Evolutionary conservation across 1,140 invertebrate genomes (phyloP).

Genomic region (Pentalonia nigronervosa): DNA sequence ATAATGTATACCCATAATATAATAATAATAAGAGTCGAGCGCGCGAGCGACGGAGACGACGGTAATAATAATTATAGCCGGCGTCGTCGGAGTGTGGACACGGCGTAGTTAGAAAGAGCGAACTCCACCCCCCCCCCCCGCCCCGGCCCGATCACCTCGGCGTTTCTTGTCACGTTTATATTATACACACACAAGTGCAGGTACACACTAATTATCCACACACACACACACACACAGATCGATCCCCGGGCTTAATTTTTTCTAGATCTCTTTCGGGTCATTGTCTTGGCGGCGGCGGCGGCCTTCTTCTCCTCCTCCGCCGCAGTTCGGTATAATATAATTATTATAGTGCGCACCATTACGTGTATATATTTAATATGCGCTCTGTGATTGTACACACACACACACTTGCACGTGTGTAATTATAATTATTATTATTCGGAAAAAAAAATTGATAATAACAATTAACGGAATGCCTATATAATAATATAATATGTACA

Average conservation of each 20-base stretch:
- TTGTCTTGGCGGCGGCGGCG: constrained; percentile 28
- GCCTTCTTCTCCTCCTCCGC: background rate
- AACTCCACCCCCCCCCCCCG: constrained; percentile 45
- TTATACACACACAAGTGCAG: background rate
- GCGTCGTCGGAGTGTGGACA: constrained; percentile 44
- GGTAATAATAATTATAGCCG: constrained; percentile 44
- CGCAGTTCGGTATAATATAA: background rate
- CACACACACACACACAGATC: constrained; percentile 38
- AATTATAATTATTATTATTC: constrained; percentile 32
- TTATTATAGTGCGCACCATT: background rate
- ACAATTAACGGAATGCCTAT: constrained; percentile 18
- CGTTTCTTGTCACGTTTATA: constrained; percentile 57
- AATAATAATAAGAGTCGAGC: constrained; percentile 2
- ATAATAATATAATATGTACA: too few species aligned
- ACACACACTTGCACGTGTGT: background rate
- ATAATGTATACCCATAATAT: background rate
- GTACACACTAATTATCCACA: constrained; percentile 48
- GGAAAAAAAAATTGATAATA: constrained; percentile 10
- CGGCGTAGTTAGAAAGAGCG: constrained; percentile 43
- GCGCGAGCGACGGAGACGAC: constrained; percentile 23
- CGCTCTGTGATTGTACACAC: background rate
- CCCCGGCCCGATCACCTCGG: constrained; percentile 3
- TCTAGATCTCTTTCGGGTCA: constrained; percentile 57
- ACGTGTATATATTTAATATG: background rate
- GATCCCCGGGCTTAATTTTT: constrained; percentile 51